phyloP scores from a whole-genome alignment of 2,113 vertebrate genomes.

The Dicentrarchus labrax region DNA sequence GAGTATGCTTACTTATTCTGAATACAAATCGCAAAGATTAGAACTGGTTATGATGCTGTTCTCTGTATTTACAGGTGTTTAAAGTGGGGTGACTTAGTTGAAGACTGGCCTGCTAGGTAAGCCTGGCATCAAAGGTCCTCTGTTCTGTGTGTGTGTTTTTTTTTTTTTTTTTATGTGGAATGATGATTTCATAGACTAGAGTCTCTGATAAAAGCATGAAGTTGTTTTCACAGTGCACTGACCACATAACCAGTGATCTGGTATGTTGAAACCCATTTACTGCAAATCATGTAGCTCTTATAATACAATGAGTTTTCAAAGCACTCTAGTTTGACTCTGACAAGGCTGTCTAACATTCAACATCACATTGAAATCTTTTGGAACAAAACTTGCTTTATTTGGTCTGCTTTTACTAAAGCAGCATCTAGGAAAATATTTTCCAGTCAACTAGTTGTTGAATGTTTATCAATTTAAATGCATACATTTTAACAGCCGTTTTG shows the following conservation, averaged over 20 bases:
- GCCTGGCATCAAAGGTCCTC: accelerated
- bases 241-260: constrained; percentile 47
- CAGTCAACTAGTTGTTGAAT: too few species aligned
- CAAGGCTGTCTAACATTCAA: too few species aligned
- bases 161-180: constrained; percentile 39
- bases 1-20: not conserved
- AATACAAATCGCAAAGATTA: accelerated
- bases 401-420: too few species aligned
- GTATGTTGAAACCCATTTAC: not conserved
- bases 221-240: constrained; percentile 68
- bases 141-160: not conserved
- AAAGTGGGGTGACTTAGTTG: accelerated
- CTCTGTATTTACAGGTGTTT: not conserved
- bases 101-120: constrained; percentile 14
- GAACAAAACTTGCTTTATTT: too few species aligned
- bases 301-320: not conserved
- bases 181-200: constrained; percentile 74
- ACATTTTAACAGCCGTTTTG: too few species aligned
- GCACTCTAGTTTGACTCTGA: too few species aligned
- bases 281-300: not conserved
- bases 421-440: too few species aligned
- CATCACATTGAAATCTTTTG: too few species aligned
- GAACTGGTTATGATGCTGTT: not conserved
- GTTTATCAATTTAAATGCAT: too few species aligned
- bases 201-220: constrained; percentile 71